Evolutionary conservation across 2,113 vertebrate species (phyloP).

Genomic region (Polypterus bichir): DNA sequence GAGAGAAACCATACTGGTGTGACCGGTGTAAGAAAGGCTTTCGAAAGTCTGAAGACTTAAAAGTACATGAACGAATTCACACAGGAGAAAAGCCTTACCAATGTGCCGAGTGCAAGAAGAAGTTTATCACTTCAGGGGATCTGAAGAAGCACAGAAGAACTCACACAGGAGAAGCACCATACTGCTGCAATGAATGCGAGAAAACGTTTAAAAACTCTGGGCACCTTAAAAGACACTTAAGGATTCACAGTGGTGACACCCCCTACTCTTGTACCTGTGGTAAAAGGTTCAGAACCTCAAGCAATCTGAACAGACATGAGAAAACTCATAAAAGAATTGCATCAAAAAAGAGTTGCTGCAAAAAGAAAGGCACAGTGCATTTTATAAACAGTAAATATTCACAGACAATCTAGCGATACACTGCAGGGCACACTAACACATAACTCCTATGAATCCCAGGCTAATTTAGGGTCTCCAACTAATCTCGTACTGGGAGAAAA

Average conservation of each 20-base stretch:
- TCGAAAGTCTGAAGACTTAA: conserved; percentile 17
- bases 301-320: neutral
- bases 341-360: too few species aligned
- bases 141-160: conserved; percentile 23
- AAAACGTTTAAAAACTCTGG: conserved; percentile 28
- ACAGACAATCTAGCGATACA: too few species aligned
- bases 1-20: conserved; percentile 1
- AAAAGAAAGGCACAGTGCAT: too few species aligned
- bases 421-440: too few species aligned
- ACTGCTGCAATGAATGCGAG: conserved; percentile 21
- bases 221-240: conserved; percentile 23
- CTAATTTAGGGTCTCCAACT: too few species aligned
- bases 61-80: conserved; percentile 23
- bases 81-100: conserved; percentile 20
- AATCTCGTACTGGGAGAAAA: too few species aligned
- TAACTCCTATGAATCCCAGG: too few species aligned
- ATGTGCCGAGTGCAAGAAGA: conserved; percentile 25
- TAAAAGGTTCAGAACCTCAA: neutral
- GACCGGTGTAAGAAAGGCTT: conserved; percentile 3
- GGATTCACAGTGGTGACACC: conserved; percentile 27
- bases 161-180: conserved; percentile 29
- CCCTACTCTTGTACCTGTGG: neutral
- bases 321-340: neutral
- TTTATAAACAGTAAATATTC: too few species aligned
- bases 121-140: conserved; percentile 20